These are phyloP conservation scores for Hemitrygon akajei DNA, from an alignment of 2,797 vertebrate genomes.

Conservation along the genomic window DNA sequence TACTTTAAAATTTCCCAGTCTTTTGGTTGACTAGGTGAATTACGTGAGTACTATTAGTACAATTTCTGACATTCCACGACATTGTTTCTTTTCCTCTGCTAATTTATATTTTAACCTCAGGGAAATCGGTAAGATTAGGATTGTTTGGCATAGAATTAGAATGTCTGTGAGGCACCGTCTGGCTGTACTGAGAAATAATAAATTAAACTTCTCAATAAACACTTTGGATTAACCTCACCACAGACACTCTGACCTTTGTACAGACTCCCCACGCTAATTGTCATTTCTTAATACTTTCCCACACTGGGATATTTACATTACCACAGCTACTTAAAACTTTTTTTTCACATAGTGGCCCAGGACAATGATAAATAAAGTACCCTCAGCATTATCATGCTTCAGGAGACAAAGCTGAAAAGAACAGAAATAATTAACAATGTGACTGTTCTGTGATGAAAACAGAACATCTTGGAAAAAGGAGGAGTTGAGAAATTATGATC, in stretches of 20 bases:
- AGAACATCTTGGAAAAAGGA: background rate
- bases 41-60: background rate
- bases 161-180: background rate
- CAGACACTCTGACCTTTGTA: slow-evolving; percentile 18
- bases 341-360: background rate
- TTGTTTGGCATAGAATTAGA: background rate
- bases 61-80: background rate
- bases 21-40: background rate
- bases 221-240: slow-evolving; percentile 28
- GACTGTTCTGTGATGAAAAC: background rate
- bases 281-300: slow-evolving; percentile 26
- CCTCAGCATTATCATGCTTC: background rate
- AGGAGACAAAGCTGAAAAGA: background rate
- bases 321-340: background rate
- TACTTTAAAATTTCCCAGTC: background rate
- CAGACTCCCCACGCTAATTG: background rate
- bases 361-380: background rate
- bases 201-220: slow-evolving; percentile 22
- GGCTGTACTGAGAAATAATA: background rate
- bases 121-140: background rate
- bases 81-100: background rate
- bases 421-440: background rate
- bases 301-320: slow-evolving; percentile 5
- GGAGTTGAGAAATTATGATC: background rate
- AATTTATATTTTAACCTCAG: background rate